These are phyloP conservation scores for Tetropium fuscum DNA, from an alignment of 2,888 invertebrate species.

Conservation along the genomic window DNA sequence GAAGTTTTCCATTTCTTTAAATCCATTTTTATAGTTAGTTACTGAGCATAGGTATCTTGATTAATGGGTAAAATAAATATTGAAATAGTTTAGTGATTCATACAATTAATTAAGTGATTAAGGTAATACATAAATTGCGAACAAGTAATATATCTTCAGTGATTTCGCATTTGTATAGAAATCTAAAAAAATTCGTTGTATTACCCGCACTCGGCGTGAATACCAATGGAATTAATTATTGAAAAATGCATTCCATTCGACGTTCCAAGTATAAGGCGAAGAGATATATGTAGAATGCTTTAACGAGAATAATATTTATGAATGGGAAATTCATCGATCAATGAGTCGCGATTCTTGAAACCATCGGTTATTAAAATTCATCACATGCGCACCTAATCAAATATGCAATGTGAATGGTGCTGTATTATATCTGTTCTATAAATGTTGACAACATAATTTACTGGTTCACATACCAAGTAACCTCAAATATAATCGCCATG, in stretches of 20 bases:
- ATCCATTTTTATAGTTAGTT: too few species aligned
- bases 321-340: constrained; percentile 43
- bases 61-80: too few species aligned
- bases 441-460: constrained; percentile 52
- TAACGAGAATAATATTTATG: constrained; percentile 35
- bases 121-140: background rate
- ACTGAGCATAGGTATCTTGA: too few species aligned
- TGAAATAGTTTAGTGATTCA: too few species aligned
- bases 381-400: constrained; percentile 47
- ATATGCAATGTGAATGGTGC: constrained; percentile 48
- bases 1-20: too few species aligned
- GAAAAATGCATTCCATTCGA: constrained; percentile 19
- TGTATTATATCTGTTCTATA: constrained; percentile 54
- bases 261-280: constrained; percentile 16
- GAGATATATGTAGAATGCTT: constrained; percentile 30
- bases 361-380: constrained; percentile 49
- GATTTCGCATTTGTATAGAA: background rate
- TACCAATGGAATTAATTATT: background rate
- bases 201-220: background rate
- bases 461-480: constrained; percentile 51
- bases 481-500: constrained; percentile 48
- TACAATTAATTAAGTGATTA: too few species aligned
- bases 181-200: background rate
- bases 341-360: constrained; percentile 46
- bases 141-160: too few species aligned